A percentile compares a stretch with the other conserved stretches of the same genome.
Conservation (phyloP, 2,113 vertebrate genomes). For the Isurus oxyrinchus region DNA sequence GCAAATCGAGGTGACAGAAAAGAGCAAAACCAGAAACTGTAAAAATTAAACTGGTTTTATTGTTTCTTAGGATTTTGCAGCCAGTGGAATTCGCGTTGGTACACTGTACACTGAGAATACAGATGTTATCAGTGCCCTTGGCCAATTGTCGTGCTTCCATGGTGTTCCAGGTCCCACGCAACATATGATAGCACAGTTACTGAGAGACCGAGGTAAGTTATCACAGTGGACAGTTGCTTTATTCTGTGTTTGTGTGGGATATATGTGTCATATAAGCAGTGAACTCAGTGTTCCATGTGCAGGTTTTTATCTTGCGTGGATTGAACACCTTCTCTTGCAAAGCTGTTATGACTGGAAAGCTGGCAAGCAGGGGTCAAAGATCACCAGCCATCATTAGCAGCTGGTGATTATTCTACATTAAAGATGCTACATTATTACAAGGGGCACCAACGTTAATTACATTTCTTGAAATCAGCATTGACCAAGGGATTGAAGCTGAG, state of each 20-base stretch:
- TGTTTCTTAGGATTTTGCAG: slow-evolving; percentile 77
- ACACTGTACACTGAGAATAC: slow-evolving; percentile 78
- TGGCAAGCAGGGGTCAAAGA: not conserved
- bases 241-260: not conserved
- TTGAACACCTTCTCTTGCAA: not conserved
- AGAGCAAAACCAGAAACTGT: not conserved
- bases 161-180: slow-evolving; percentile 75
- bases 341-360: not conserved
- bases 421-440: not conserved
- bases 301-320: not conserved
- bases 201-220: slow-evolving; percentile 73
- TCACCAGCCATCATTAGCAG: not conserved
- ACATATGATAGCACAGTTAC: slow-evolving; percentile 76
- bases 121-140: slow-evolving; percentile 73
- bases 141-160: slow-evolving; percentile 72
- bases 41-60: not conserved
- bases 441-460: not conserved
- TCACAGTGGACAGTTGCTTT: not conserved
- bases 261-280: not conserved
- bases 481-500: not conserved
- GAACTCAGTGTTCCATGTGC: not conserved
- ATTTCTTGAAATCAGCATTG: not conserved
- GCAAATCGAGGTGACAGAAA: not conserved
- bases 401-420: not conserved
- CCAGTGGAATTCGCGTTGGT: slow-evolving; percentile 78